A percentile compares a stretch with the other conserved stretches of the same genome.
phyloP scores from a whole-genome alignment of 2,888 invertebrate genomes.

The Ichneumoninae sp. region DNA sequence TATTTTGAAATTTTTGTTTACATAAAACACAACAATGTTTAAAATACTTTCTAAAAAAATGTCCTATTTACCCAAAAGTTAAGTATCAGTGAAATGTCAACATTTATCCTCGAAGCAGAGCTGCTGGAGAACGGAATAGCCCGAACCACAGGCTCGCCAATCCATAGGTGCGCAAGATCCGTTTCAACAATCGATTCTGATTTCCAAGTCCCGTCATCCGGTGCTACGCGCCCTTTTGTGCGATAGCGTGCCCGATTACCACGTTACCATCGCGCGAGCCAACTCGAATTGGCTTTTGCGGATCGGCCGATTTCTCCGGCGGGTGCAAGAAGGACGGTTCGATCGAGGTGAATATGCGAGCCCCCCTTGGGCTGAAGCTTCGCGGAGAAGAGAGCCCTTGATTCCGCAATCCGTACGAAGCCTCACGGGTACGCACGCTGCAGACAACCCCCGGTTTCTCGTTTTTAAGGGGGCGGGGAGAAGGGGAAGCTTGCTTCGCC shows the following conservation, averaged over 20 bases:
- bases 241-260: slow-evolving; percentile 61
- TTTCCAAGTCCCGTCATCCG: slow-evolving; percentile 47
- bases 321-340: slow-evolving; percentile 42
- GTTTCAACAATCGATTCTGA: slow-evolving; percentile 60
- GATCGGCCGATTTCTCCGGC: slow-evolving; percentile 48
- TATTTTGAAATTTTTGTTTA: background rate
- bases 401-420: slow-evolving; percentile 80
- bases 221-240: slow-evolving; percentile 48
- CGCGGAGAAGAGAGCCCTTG: slow-evolving; percentile 75
- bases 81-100: background rate
- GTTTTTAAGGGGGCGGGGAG: background rate
- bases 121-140: background rate
- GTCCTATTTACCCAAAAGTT: too few relatives aligned
- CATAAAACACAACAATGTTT: too few relatives aligned
- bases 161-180: background rate
- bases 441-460: slow-evolving; percentile 10
- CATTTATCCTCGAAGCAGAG: background rate
- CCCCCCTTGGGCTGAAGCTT: slow-evolving; percentile 6
- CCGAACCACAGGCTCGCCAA: background rate
- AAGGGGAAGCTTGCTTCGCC: slow-evolving; percentile 39
- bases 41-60: too few relatives aligned
- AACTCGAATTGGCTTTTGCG: slow-evolving; percentile 62
- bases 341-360: slow-evolving; percentile 17
- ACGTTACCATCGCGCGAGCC: slow-evolving; percentile 50
- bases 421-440: slow-evolving; percentile 66